phyloP scores from a whole-genome alignment of 2,797 vertebrate species.

The Macroramphosus scolopax region DNA sequence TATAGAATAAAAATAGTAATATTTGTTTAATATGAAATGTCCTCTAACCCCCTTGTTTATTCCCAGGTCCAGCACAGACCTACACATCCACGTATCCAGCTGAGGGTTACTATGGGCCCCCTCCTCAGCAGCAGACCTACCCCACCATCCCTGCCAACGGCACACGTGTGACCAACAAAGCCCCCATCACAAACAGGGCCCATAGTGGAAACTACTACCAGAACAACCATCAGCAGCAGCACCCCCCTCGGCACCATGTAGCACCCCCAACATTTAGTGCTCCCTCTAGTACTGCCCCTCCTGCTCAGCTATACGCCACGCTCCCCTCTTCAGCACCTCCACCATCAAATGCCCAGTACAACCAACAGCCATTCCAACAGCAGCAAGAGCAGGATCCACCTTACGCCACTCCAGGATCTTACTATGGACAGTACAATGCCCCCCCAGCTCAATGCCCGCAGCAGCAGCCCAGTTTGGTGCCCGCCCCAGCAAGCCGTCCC shows the following conservation, averaged over 20 bases:
- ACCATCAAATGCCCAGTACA: constrained; percentile 69
- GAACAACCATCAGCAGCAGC: constrained; percentile 72
- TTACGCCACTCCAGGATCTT: constrained; percentile 69
- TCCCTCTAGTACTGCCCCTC: constrained; percentile 61
- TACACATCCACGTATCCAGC: constrained; percentile 77
- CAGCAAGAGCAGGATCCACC: constrained; percentile 43
- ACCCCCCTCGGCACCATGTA: constrained; percentile 71
- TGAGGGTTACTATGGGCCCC: constrained; percentile 75
- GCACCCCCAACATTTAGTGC: constrained; percentile 64
- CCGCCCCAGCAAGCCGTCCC: constrained; percentile 53
- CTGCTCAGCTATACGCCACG: constrained; percentile 64
- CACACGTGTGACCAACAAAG: constrained; percentile 81
- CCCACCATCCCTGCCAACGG: constrained; percentile 75
- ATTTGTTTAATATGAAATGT: too few relatives aligned
- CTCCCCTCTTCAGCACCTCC: constrained; percentile 57
- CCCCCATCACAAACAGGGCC: constrained; percentile 77
- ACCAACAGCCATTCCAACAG: constrained; percentile 67
- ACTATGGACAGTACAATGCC: constrained; percentile 74
- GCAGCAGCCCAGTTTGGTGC: constrained; percentile 73
- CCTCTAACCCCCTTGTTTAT: neutral
- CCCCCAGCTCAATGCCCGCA: constrained; percentile 79
- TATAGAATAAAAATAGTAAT: too few relatives aligned
- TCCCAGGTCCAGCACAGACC: constrained; percentile 84
- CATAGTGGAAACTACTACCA: constrained; percentile 81
- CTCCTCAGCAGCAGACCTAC: constrained; percentile 78